Evolutionary conservation across 2,797 vertebrate species (phyloP).

Genomic region (Sebastes nivosus): DNA sequence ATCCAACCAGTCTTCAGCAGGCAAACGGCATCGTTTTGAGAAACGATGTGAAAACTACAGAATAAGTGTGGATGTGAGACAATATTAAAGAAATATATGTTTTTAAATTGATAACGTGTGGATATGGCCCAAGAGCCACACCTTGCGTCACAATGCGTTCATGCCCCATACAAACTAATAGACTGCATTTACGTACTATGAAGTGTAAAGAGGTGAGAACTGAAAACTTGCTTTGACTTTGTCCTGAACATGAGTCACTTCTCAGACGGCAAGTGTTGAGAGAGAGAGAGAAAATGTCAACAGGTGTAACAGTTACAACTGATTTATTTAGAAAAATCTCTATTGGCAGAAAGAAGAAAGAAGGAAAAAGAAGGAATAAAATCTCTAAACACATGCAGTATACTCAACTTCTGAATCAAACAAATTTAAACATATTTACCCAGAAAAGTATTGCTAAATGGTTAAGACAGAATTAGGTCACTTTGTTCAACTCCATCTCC

Average conservation of each 20-base stretch:
- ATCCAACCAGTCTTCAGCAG: not conserved
- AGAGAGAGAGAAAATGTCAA: not conserved
- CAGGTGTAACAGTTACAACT: not conserved
- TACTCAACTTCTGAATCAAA: not conserved
- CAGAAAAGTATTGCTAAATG: not conserved
- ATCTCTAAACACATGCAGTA: not conserved
- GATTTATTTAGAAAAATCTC: not conserved
- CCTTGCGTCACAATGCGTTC: not conserved
- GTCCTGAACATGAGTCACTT: slow-evolving; percentile 6
- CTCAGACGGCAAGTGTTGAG: not conserved
- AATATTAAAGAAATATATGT: not conserved
- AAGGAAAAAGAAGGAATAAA: not conserved
- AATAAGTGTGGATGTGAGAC: not conserved
- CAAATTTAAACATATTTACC: not conserved
- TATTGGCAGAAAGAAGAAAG: not conserved
- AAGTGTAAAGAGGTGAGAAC: not conserved
- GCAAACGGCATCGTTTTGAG: not conserved
- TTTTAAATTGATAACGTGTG: not conserved
- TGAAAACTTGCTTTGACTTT: slow-evolving; percentile 15
- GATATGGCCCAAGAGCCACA: not conserved
- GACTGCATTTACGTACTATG: not conserved
- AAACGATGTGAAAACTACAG: not conserved
- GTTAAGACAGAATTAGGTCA: not conserved
- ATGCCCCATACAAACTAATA: not conserved
- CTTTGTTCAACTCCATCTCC: not conserved